Base-by-base conservation (phyloP, 2,888 invertebrate species). In the Sphaeridia pumilis region DNA sequence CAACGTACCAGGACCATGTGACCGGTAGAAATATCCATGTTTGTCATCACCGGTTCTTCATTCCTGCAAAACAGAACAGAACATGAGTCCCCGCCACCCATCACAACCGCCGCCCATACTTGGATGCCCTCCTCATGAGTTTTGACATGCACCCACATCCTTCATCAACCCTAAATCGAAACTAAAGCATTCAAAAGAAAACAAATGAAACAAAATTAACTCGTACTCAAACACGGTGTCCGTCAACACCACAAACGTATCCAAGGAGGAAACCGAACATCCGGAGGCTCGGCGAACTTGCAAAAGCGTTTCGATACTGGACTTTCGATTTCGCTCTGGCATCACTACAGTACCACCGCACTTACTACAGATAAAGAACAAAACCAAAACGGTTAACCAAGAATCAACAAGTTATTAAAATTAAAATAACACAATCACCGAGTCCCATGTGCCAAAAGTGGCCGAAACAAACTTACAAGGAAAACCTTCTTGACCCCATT, bases 1-100 rank as follows among this genome's bases (percentile, higher is more conserved):
- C n/a, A n/a, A n/a, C 78, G 77, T 71, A 87, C 87, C 78, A 90
- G 73, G 68, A 95, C 90, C 80, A 94, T 87, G 69, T 93, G 92
- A 58, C 95, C 98, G 14, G 98, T 98, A 4, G 95, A 89, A 68
- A 98, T 95, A 71, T 98, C 98, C 92, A 98, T 95, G 69, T 93
- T 95, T 21, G 90, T 87, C 56, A 87, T 72, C 3, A 90, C 87
- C 0, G 95, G 93, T 70, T 95, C 95, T 70, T 95, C 95, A 68
- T 89, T 89, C 90, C 84, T 84, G 68, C 36, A 71, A 70, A 55
- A 31, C 31, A 31, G 7, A 14, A 31, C 31, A 31, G 14, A 31
- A 7, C 31, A 31, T 31, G 10, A 7, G 31, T 14, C 7, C 14
- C 31, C 31, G 10, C 7, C 31, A 14, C 10, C 14, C 7, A 14